Percentiles rank a stretch among this genome's conserved stretches.
These are phyloP conservation scores for Solen grandis DNA, from an alignment of 1,140 invertebrate genomes.

Conservation along the genomic window DNA sequence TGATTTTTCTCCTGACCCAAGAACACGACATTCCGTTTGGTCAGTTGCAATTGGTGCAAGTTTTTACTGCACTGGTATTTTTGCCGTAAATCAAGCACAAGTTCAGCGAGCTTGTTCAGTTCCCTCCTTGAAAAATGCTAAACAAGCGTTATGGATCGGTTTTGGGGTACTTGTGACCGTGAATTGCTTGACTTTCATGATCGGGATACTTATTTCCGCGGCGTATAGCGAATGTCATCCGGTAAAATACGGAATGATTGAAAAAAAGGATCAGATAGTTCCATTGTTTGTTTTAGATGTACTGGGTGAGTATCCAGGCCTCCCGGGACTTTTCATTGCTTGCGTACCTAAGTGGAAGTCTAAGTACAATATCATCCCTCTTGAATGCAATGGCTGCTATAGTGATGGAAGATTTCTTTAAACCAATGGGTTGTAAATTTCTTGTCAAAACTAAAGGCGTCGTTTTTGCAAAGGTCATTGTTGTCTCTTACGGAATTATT, in stretches of 20 bases:
- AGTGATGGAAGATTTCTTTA: slow-evolving; percentile 91
- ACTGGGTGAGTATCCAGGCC: slow-evolving; percentile 86
- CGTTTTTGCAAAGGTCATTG: slow-evolving; percentile 85
- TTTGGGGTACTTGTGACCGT: slow-evolving; percentile 88
- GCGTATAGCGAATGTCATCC: slow-evolving; percentile 92
- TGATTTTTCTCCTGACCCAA: too few relatives aligned
- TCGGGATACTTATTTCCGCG: slow-evolving; percentile 90
- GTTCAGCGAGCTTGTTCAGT: slow-evolving; percentile 95
- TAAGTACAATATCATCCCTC: too few relatives aligned
- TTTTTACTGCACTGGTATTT: slow-evolving; percentile 93
- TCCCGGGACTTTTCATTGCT: slow-evolving; percentile 91
- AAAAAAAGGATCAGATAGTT: slow-evolving; percentile 84
- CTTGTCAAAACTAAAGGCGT: slow-evolving; percentile 87
- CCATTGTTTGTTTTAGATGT: too few relatives aligned
- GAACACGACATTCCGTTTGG: too few relatives aligned
- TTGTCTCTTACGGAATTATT: slow-evolving; percentile 5
- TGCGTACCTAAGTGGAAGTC: slow-evolving; percentile 80
- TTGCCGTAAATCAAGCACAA: slow-evolving; percentile 94
- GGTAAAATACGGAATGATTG: slow-evolving; percentile 83
- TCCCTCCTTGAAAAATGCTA: slow-evolving; percentile 85
- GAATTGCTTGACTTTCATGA: slow-evolving; percentile 88
- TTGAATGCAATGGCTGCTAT: slow-evolving; percentile 95
- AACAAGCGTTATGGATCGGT: slow-evolving; percentile 87
- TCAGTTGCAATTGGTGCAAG: slow-evolving; percentile 92
- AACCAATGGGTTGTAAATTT: slow-evolving; percentile 85